A percentile compares a stretch with the other conserved stretches of the same genome.
These are phyloP conservation scores for Agonopterix heracliana DNA, from an alignment of 2,888 invertebrate species.

Conservation along the genomic window DNA sequence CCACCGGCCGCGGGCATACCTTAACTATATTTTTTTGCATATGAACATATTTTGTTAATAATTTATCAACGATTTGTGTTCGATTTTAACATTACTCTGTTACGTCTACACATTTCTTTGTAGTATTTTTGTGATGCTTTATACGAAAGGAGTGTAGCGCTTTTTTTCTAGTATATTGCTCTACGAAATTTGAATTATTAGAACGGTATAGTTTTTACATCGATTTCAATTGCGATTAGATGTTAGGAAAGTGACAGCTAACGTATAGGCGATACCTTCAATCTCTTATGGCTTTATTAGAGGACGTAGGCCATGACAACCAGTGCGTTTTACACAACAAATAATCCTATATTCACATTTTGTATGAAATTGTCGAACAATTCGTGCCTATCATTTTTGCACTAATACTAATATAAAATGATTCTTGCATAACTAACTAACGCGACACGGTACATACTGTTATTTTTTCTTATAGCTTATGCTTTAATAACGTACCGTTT, in stretches of 20 bases:
- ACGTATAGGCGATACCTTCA: neutral
- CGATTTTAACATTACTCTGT: conserved; percentile 53
- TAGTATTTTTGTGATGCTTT: conserved; percentile 65
- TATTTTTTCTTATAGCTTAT: conserved; percentile 24
- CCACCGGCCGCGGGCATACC: conserved; percentile 21
- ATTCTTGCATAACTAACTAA: conserved; percentile 26
- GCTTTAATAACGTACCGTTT: conserved; percentile 16
- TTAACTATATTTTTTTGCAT: conserved; percentile 54
- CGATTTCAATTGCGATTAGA: neutral
- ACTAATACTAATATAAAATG: conserved; percentile 24
- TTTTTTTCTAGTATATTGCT: conserved; percentile 19
- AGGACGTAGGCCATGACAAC: neutral
- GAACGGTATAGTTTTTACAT: neutral
- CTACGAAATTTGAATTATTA: neutral
- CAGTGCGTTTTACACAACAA: too few species aligned
- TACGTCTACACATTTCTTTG: conserved; percentile 53
- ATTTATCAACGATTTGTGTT: conserved; percentile 60
- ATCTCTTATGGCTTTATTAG: neutral
- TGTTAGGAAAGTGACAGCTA: neutral
- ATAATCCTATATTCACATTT: neutral
- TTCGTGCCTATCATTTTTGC: conserved; percentile 31
- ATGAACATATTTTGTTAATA: conserved; percentile 68
- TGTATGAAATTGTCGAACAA: conserved; percentile 7
- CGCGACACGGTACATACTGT: conserved; percentile 15
- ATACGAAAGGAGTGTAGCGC: conserved; percentile 41